phyloP scores from a whole-genome alignment of 92 coral and sea anemone genomes.

The Ricordea florida region DNA sequence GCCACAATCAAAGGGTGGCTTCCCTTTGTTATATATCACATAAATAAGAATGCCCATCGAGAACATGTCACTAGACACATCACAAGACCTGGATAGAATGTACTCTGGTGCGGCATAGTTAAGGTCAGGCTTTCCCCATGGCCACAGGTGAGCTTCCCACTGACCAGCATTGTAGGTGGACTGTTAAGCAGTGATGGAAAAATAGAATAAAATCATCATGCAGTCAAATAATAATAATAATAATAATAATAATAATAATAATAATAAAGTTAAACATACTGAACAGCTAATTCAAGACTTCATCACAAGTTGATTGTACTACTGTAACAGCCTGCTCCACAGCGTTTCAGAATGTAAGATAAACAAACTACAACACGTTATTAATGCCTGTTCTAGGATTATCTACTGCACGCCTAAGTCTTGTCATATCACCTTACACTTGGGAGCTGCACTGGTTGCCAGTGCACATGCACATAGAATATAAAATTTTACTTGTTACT shows the following conservation, averaged over 20 bases:
- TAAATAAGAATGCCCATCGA: constrained; percentile 90
- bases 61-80: constrained; percentile 89
- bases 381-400: too few species aligned
- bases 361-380: too few species aligned
- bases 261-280: background rate
- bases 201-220: background rate
- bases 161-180: constrained; percentile 83
- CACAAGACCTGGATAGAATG: constrained; percentile 90
- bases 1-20: constrained; percentile 83
- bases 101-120: constrained; percentile 95
- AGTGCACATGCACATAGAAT: too few species aligned
- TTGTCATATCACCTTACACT: too few species aligned
- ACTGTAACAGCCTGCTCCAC: too few species aligned
- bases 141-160: constrained; percentile 95
- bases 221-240: too few species aligned
- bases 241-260: background rate
- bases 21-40: constrained; percentile 86
- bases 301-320: background rate
- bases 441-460: too few species aligned
- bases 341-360: too few species aligned
- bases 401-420: too few species aligned
- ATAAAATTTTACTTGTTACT: too few species aligned
- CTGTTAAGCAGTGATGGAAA: constrained; percentile 41
- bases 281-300: background rate
- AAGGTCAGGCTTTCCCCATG: constrained; percentile 89